Percentiles rank a stretch among this genome's conserved stretches.
Evolutionary conservation across 2,888 invertebrate species (phyloP).

Genomic region (Coleophora flavipennella): DNA sequence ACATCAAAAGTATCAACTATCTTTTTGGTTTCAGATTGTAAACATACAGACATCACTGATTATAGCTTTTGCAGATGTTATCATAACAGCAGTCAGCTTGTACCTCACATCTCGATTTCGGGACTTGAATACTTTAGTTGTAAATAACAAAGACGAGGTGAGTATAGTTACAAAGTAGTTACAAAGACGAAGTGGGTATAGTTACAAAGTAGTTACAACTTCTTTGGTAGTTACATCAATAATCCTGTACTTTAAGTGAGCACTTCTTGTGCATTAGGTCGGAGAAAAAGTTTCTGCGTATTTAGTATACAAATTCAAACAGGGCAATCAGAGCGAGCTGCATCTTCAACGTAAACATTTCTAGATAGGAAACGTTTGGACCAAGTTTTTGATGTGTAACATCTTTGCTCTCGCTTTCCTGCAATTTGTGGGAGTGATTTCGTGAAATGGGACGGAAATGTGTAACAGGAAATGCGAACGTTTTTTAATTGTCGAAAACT

Average conservation of each 20-base stretch:
- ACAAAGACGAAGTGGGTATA: not conserved
- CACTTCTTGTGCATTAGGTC: not conserved
- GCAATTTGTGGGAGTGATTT: not conserved
- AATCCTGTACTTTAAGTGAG: not conserved
- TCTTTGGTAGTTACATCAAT: not conserved
- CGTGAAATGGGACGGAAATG: no score
- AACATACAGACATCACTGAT: no score
- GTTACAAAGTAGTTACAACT: no score
- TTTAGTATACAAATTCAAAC: not conserved
- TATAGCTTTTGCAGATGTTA: slow-evolving; percentile 4
- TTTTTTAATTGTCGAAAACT: no score
- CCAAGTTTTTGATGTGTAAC: no score
- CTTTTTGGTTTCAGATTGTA: no score
- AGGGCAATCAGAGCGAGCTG: not conserved
- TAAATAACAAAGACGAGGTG: slow-evolving; percentile 3
- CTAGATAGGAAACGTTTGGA: no score
- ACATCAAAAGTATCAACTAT: no score
- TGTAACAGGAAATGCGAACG: no score
- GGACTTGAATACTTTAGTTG: slow-evolving; percentile 3
- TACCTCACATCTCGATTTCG: slow-evolving; percentile 6
- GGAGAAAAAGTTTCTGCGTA: no score
- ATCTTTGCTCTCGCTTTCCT: no score
- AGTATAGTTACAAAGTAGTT: slow-evolving; percentile 1
- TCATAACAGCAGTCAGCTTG: slow-evolving; percentile 7
- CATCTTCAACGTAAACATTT: no score